Conservation (phyloP, 2,888 invertebrate species). For the Aleiodes testaceus region DNA sequence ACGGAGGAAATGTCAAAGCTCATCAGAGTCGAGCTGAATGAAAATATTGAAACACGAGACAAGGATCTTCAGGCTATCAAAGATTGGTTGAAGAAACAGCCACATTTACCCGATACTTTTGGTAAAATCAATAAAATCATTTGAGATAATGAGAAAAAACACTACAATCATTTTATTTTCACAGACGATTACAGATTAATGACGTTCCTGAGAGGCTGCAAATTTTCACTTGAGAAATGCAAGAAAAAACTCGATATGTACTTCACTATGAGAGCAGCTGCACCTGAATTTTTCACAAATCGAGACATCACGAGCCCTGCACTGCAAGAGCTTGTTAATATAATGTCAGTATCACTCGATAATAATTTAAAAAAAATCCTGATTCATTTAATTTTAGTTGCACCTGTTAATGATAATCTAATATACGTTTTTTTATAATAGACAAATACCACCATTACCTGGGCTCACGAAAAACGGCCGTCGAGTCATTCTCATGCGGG, state of each 20-base stretch:
- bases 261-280: constrained; percentile 87
- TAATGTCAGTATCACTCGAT: constrained; percentile 80
- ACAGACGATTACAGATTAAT: constrained; percentile 85
- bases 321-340: constrained; percentile 80
- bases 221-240: constrained; percentile 89
- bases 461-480: constrained; percentile 87
- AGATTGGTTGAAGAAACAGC: constrained; percentile 80
- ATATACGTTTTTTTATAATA: constrained; percentile 60
- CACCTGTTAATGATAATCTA: neutral
- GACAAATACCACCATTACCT: constrained; percentile 86
- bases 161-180: constrained; percentile 46
- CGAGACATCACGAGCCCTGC: constrained; percentile 84
- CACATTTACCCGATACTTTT: constrained; percentile 75
- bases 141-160: neutral
- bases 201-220: constrained; percentile 89
- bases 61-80: constrained; percentile 77
- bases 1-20: constrained; percentile 79
- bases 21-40: constrained; percentile 82
- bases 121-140: constrained; percentile 54
- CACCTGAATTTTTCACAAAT: constrained; percentile 87
- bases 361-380: neutral
- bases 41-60: constrained; percentile 76
- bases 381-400: neutral
- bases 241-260: constrained; percentile 91
- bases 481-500: constrained; percentile 84